Conservation (phyloP, 2,797 vertebrate species). For the Falco berigora region DNA sequence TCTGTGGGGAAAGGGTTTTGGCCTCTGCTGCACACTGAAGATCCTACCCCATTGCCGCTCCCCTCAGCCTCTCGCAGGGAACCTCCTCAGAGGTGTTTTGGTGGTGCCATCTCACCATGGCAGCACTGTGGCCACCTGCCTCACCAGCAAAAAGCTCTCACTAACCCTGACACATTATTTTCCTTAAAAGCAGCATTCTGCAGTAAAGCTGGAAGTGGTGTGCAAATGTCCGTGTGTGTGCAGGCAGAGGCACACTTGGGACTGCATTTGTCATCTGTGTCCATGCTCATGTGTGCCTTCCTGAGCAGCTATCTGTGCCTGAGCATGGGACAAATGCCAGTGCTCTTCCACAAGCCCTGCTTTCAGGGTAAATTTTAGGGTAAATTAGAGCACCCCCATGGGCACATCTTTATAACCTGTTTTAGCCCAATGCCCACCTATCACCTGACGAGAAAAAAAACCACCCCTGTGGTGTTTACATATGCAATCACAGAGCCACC, state of each 20-base stretch:
- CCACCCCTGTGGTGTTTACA: fast-evolving
- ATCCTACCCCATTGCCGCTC: fast-evolving
- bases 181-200: neutral
- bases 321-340: fast-evolving
- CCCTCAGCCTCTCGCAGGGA: neutral
- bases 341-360: fast-evolving
- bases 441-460: neutral
- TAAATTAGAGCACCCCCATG: neutral
- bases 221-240: fast-evolving
- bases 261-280: neutral
- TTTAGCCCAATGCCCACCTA: neutral
- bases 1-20: neutral
- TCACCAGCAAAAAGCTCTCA: neutral
- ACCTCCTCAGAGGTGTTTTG: neutral
- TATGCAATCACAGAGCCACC: neutral
- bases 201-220: neutral
- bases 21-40: fast-evolving
- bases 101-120: fast-evolving
- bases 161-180: neutral
- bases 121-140: neutral
- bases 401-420: neutral
- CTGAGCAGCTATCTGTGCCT: neutral
- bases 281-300: fast-evolving
- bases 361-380: neutral
- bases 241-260: neutral